phyloP scores from a whole-genome alignment of 2,797 vertebrate species.

The Gastrophryne carolinensis region DNA sequence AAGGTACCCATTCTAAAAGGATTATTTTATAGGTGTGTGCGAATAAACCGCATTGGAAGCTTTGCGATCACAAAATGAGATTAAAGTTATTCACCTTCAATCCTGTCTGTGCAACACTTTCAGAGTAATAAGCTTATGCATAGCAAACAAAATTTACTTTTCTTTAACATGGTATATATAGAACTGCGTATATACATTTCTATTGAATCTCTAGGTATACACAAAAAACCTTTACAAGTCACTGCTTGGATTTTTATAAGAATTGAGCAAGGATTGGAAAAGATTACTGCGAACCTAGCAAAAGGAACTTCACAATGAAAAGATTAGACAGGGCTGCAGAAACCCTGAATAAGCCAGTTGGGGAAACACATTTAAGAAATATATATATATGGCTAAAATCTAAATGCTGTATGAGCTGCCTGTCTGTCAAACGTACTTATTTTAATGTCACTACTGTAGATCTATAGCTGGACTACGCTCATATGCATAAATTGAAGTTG shows the following conservation, averaged over 20 bases:
- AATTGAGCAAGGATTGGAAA: slow-evolving; percentile 28
- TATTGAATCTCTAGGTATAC: neutral
- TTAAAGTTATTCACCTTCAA: neutral
- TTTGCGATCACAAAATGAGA: slow-evolving; percentile 1
- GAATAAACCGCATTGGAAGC: neutral
- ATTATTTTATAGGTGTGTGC: neutral
- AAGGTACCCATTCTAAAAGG: neutral
- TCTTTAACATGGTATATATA: neutral
- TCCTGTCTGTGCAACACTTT: slow-evolving; percentile 9
- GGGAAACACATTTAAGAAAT: slow-evolving; percentile 7
- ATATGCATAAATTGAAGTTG: no score
- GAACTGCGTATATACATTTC: slow-evolving; percentile 5
- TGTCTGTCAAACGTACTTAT: no score
- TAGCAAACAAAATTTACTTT: slow-evolving; percentile 14
- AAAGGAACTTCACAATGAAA: slow-evolving; percentile 30
- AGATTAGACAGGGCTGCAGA: slow-evolving; percentile 26
- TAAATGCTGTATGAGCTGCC: neutral
- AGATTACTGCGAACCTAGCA: slow-evolving; percentile 20
- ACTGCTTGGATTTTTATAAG: slow-evolving; percentile 13
- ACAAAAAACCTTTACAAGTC: slow-evolving; percentile 12
- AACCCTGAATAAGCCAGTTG: slow-evolving; percentile 26
- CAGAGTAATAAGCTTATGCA: slow-evolving; percentile 1
- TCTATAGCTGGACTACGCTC: no score
- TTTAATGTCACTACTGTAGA: no score
- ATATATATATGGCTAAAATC: neutral